Base-by-base conservation (phyloP, 2,888 invertebrate genomes). In the Drosophila anceps region DNA sequence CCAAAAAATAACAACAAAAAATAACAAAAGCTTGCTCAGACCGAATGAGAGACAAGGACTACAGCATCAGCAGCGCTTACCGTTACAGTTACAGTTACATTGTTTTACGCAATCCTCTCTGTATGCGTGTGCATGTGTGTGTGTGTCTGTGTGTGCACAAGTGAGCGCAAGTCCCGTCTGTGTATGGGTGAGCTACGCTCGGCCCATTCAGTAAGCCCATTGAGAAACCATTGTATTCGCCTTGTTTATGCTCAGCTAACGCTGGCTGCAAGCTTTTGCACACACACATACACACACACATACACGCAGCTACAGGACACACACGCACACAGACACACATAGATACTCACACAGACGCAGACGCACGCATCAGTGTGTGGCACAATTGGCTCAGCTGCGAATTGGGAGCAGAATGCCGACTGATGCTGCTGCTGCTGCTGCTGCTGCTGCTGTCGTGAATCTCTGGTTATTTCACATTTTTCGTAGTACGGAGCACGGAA, bases 401-500 rank as follows among this genome's bases (percentile, higher is more conserved):
- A 46, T 41, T 48, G 63, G 31, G 59, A 64, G 44, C 43, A 55
- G 46, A 58, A 46, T 31, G 33, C 54, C 51, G 71, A 61, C 44
- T 51, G 51, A 33, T 20, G 51, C n/a, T n/a, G n/a, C n/a, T n/a
- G n/a, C 33, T 35, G 51, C 48, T n/a, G 24, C 20, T 43, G 41
- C 41, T 35, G 15, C 41, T 41, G 41, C 43, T 9, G 54, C 60
- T 70, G 82, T 78, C 70, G 74, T 69, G 76, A 74, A 75, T 88
- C 78, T 81, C 59, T 46, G 48, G 71, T 55, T 65, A 67, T 58
- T 62, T 81, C 79, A 84, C 86, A 84, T 81, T 88, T 70, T 69
- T 63, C 70, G 69, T 75, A 78, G 65, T 66, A 73, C 72, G 59
- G 68, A 71, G 82, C 78, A 69, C 64, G 82, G 67, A 70, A 80